Evolutionary conservation across 1,140 invertebrate genomes (phyloP), one percentile per base, ranked within the genome.

Genomic region (Eubasilissa regina): DNA sequence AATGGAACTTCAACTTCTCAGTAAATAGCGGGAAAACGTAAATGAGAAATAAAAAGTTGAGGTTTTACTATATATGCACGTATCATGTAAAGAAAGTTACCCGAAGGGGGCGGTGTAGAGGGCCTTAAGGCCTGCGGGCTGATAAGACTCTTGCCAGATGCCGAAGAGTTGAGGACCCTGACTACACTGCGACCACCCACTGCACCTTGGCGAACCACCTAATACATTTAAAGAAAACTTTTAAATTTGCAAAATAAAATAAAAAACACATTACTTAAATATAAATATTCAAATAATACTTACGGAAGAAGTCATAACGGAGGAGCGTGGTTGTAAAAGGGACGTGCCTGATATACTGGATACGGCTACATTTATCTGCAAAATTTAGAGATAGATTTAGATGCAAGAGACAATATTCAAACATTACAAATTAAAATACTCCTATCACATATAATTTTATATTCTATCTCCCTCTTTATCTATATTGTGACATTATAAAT

Each of bases 131-230:
- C 81, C 12, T 64, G 68, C 0, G 81, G 81, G 55, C 78, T 82
- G 51, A 82, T 82, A 1, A 82, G 75, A 15, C 78, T 80, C 56
- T 82, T 82, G 21, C 81, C 76, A 19, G 81, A 58, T 4, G 75
- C 53, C 4, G 81, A 60, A 0, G 81, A 75, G 48, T 70, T 75
- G 4, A 82, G 21, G 3, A 82, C 78, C 17, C 81, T 75, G 10
- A 82, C 78, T 17, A 80, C 75, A 78, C 81, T 78, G 19, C 76
- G 68, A 76, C 70, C 25, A 4, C 55, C 53, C 17, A 51, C 58
- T n/a, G 53, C 75, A 48, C 21, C 48, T 21, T 78, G 77, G 4
- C 77, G 64, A 12, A 78, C 53, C 10, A 53, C 53, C 77, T 78
- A 45, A 45, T 21, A 21, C 15, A 15, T 17, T 44, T 25, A 9